Percentiles rank a stretch among this genome's conserved stretches.
Conservation (phyloP, 2,888 invertebrate species). For the Dolichopus griseipennis region DNA sequence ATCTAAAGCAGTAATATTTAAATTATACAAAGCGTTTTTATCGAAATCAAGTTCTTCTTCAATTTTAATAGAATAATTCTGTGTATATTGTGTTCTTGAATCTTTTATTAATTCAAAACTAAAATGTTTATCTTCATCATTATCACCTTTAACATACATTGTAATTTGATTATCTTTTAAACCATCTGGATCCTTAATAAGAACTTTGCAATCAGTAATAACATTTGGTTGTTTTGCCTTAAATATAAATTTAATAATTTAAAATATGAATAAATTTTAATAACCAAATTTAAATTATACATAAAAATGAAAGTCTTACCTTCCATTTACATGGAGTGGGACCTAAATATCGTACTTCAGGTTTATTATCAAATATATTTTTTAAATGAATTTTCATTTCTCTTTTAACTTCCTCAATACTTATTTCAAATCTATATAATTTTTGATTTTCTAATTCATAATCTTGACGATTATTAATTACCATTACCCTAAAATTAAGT, state of each 20-base stretch:
- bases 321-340: slow-evolving; percentile 45
- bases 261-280: too few species aligned
- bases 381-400: slow-evolving; percentile 24
- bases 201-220: slow-evolving; percentile 34
- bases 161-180: slow-evolving; percentile 40
- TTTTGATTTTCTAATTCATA: slow-evolving; percentile 46
- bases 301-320: slow-evolving; percentile 31
- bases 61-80: slow-evolving; percentile 28
- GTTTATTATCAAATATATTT: slow-evolving; percentile 48
- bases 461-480: slow-evolving; percentile 45
- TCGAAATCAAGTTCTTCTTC: slow-evolving; percentile 43
- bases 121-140: slow-evolving; percentile 42
- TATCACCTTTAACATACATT: slow-evolving; percentile 41
- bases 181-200: slow-evolving; percentile 28
- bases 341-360: slow-evolving; percentile 44
- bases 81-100: slow-evolving; percentile 25
- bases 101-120: slow-evolving; percentile 27
- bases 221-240: slow-evolving; percentile 37
- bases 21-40: slow-evolving; percentile 47
- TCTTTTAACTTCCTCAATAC: slow-evolving; percentile 26
- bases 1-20: slow-evolving; percentile 49
- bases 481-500: slow-evolving; percentile 26
- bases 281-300: too few species aligned
- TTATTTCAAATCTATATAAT: slow-evolving; percentile 41
- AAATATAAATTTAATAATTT: not conserved